Percentiles rank a stretch among this genome's conserved stretches.
Evolutionary conservation across 2,888 invertebrate genomes (phyloP).

Genomic region (Sialis fuliginosa): DNA sequence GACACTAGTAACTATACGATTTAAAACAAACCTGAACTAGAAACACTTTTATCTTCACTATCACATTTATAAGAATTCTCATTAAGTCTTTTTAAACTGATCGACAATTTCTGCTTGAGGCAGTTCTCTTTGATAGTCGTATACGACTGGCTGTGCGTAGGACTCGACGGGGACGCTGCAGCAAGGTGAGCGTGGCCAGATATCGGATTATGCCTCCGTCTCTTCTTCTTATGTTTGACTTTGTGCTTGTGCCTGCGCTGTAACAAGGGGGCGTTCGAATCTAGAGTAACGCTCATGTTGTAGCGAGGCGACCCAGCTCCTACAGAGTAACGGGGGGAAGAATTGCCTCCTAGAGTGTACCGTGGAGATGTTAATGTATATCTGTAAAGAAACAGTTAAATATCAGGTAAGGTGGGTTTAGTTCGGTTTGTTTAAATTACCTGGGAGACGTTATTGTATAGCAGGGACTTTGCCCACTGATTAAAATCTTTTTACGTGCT

Average conservation of each 20-base stretch:
- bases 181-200: background rate
- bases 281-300: constrained; percentile 17
- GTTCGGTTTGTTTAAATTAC: constrained; percentile 16
- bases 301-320: constrained; percentile 37
- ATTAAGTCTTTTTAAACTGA: constrained; percentile 54
- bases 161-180: constrained; percentile 14
- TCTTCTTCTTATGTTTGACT: constrained; percentile 61
- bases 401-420: constrained; percentile 14
- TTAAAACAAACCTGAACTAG: constrained; percentile 14
- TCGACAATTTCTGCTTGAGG: constrained; percentile 55
- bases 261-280: constrained; percentile 18
- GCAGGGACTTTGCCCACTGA: constrained; percentile 16
- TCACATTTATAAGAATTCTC: constrained; percentile 41
- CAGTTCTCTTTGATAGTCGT: constrained; percentile 48
- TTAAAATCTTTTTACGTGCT: constrained; percentile 41
- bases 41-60: constrained; percentile 14
- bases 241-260: constrained; percentile 29
- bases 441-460: constrained; percentile 20
- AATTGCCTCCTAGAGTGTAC: constrained; percentile 33
- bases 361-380: constrained; percentile 23
- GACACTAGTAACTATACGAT: no score
- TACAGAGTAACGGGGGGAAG: constrained; percentile 33
- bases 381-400: no score
- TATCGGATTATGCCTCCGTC: constrained; percentile 28
- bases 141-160: constrained; percentile 26